Evolutionary conservation across 2,113 vertebrate genomes (phyloP), one percentile per base, ranked within the genome.

Genomic region (Argyrosomus japonicus): DNA sequence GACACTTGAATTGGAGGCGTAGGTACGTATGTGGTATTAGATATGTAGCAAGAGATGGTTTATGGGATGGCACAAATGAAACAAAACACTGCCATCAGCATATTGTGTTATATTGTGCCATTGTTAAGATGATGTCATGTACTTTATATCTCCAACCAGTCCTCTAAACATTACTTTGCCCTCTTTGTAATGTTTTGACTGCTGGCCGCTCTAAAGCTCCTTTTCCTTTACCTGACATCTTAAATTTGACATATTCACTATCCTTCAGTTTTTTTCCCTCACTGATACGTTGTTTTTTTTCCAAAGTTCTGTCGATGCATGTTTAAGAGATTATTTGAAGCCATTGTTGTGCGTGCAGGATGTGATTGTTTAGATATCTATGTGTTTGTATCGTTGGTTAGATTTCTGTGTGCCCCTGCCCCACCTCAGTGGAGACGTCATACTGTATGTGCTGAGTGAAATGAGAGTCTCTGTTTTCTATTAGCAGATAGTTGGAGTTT

Each of bases 331-430:
- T 74, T 85, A 81, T 87, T 77, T 89, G 58, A 40, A 82, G 63
- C 64, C 81, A 67, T 68, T 79, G 50, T 47, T 69, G 68, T 61
- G 73, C 45, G 70, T 75, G 75, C 70, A 79, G 69, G 85, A 84
- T 87, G 68, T 88, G 75, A 77, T 82, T 75, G 64, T 74, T 85
- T 86, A 79, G 68, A 83, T 48, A 54, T 77, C 68, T 79, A 14
- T 76, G 69, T 87, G 61, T 85, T 84, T 78, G 77, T 90, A 53
- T 27, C 81, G 62, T 87, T 83, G 56, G 23, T 83, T 88, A 81
- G 65, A 78, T 78, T 72, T 83, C 43, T 86, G 32, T 77, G 47
- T 68, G 40, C 19, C 45, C 51, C 57, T 63, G 47, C 69, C 64
- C 48, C 13, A 15, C 43, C 25, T 82, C 64, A 83, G 72, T 68